Conservation (phyloP, 2,888 invertebrate species). For the Agrochola lychnidis region DNA sequence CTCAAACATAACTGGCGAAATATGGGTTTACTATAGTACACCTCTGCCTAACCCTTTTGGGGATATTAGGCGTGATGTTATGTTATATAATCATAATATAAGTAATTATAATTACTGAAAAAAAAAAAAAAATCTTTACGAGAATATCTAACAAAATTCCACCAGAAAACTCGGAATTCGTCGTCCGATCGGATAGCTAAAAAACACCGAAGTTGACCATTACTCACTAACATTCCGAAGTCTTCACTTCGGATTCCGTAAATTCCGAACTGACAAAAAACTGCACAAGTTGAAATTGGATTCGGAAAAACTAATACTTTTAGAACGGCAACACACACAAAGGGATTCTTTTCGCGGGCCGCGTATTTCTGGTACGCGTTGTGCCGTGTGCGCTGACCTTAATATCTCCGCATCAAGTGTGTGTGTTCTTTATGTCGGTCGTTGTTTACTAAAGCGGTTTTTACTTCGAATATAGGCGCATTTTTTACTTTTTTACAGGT, state of each 20-base stretch:
- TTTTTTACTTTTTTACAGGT: slow-evolving; percentile 8
- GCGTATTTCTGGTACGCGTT: slow-evolving; percentile 68
- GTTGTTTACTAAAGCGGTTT: slow-evolving; percentile 42
- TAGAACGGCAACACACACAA: slow-evolving; percentile 74
- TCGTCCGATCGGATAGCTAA: slow-evolving; percentile 9
- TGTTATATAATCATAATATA: not conserved
- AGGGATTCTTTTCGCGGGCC: slow-evolving; percentile 74
- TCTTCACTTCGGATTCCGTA: slow-evolving; percentile 69
- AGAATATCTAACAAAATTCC: not conserved
- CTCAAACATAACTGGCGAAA: too few species aligned
- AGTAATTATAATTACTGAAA: not conserved
- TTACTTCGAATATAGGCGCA: slow-evolving; percentile 6
- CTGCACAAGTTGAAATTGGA: slow-evolving; percentile 74
- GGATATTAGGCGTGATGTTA: not conserved
- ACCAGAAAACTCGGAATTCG: slow-evolving; percentile 22
- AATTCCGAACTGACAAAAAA: slow-evolving; percentile 74
- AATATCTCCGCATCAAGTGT: slow-evolving; percentile 62
- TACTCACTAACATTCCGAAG: slow-evolving; percentile 65
- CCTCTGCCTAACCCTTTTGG: not conserved
- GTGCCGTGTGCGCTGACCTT: slow-evolving; percentile 74
- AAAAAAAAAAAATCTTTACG: not conserved
- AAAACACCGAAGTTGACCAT: slow-evolving; percentile 62
- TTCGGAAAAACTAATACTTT: slow-evolving; percentile 78
- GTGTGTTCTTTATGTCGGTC: slow-evolving; percentile 43
- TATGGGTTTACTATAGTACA: too few species aligned